Base-by-base conservation (phyloP, 2,888 invertebrate species). In the Dichetophora obliterata region DNA sequence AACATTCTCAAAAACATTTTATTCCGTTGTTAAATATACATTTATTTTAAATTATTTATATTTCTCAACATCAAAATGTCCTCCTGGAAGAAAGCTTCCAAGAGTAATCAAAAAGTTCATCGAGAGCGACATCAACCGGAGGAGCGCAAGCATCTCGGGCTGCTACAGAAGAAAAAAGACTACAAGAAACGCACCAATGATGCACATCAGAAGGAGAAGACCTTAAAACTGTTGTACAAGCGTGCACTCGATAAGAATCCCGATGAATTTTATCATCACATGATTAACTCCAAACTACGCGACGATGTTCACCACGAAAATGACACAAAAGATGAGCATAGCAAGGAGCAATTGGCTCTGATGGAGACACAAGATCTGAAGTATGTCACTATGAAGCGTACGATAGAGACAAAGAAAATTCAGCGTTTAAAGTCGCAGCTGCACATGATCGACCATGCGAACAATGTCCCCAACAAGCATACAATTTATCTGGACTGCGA, bases 221-320 rank as follows among this genome's bases (percentile, higher is more conserved):
- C 95, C 0, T 88, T 99, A 1, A 96, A 95, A 86, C 88, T 95
- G 37, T 89, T 99, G 74, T 93, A 94, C 76, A 94, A 94, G 87
- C 92, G 95, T 77, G 98, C 97, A 0, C 90, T 96, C 27, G 95
- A 98, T 86, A 96, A 94, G 88, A 99, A 99, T 91, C 98, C 98
- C 0, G 98, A 99, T 93, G 99, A 99, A 89, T 99, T 98, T 90
- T 96, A 98, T 88, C 97, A 96, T 90, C 98, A 98, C 86, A 99
- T 99, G 98, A 93, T 97, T 76, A 97, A 96, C 87, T 95, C 97
- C 0, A 93, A 93, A 88, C 89, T 95, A 0, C 88, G 91, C 78
- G 89, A 91, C 84, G 93, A 92, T 83, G 90, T 90, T 76, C 94
- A 94, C 83, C 93, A 93, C 86, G 93, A 95, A 83, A 89, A 93